Evolutionary conservation across 2,888 invertebrate genomes (phyloP).

Genomic region (Hirtodrosophila trivittata): DNA sequence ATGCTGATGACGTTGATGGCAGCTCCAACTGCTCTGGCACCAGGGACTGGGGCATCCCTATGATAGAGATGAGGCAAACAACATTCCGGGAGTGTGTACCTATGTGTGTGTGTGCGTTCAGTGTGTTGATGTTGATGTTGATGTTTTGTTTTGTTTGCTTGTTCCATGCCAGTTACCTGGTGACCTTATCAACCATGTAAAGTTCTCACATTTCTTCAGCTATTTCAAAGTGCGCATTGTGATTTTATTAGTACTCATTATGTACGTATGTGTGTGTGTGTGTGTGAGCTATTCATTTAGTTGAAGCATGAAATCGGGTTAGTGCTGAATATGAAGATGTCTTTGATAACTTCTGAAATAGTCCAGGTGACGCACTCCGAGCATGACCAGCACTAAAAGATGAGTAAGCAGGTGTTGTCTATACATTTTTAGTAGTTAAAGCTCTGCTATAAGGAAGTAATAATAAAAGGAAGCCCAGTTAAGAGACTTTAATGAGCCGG

Average conservation of each 20-base stretch:
- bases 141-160: constrained; percentile 35
- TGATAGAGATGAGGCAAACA: constrained; percentile 11
- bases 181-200: constrained; percentile 58
- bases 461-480: too few species aligned
- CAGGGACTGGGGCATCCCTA: constrained; percentile 1
- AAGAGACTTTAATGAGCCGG: too few species aligned
- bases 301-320: constrained; percentile 44
- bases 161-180: constrained; percentile 29
- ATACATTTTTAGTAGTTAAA: too few species aligned
- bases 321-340: constrained; percentile 16
- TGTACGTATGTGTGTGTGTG: background rate
- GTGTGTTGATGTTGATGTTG: constrained; percentile 22
- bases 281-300: constrained; percentile 41
- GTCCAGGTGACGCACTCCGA: background rate
- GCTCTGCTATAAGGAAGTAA: too few species aligned
- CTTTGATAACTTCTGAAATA: background rate
- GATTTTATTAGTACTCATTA: constrained; percentile 53
- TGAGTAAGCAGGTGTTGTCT: too few species aligned
- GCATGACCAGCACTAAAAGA: background rate
- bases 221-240: constrained; percentile 64
- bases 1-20: constrained; percentile 64
- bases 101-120: background rate
- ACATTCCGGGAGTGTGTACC: background rate
- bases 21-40: background rate
- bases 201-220: constrained; percentile 36